Conservation (phyloP, 2,113 vertebrate species). For the Leptosomus discolor region DNA sequence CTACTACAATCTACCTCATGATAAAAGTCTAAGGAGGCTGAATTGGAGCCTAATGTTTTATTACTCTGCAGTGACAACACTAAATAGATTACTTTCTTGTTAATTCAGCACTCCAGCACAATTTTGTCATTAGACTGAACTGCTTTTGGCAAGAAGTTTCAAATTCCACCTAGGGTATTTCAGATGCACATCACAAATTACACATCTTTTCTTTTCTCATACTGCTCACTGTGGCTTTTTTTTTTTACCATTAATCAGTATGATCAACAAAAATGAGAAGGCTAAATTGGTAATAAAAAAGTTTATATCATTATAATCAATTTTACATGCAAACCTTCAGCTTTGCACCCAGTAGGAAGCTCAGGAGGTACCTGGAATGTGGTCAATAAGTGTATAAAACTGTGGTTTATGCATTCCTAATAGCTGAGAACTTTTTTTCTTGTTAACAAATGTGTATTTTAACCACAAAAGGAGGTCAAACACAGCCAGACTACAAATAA, state of each 20-base stretch:
- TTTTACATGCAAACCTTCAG: not conserved
- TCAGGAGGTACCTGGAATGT: not conserved
- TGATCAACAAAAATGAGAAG: not conserved
- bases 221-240: not conserved
- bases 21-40: not conserved
- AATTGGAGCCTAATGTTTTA: not conserved
- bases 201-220: not conserved
- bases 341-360: not conserved
- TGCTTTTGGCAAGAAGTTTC: slow-evolving; percentile 1
- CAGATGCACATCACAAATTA: not conserved
- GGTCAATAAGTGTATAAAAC: not conserved
- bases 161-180: slow-evolving; percentile 2
- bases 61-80: not conserved
- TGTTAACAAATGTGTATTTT: not conserved
- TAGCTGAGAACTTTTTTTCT: not conserved
- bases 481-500: not conserved
- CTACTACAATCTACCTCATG: not conserved
- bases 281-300: not conserved
- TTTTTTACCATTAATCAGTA: not conserved
- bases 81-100: slow-evolving; percentile 17
- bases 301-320: not conserved
- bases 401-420: not conserved
- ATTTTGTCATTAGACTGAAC: not conserved
- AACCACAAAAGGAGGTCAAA: not conserved
- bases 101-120: slow-evolving; percentile 3